phyloP scores from a whole-genome alignment of 1,140 invertebrate genomes.

The Dendrolimus punctatus region DNA sequence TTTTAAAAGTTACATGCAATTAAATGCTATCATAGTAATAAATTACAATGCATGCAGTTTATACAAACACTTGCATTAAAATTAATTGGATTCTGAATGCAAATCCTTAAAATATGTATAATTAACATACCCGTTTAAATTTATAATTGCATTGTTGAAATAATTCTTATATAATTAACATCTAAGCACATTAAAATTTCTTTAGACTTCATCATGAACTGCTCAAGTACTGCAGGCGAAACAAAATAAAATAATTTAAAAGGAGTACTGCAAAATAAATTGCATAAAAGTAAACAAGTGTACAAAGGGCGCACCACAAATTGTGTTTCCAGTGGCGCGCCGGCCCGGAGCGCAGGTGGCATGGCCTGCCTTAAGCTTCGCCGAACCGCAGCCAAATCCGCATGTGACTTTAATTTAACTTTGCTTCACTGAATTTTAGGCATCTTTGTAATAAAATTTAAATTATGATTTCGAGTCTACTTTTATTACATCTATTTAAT shows the following conservation, averaged over 20 bases:
- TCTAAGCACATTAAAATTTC: too few relatives aligned
- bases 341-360: slow-evolving; percentile 49
- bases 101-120: too few relatives aligned
- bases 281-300: slow-evolving; percentile 56
- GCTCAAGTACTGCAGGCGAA: background rate
- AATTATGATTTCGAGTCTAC: slow-evolving; percentile 27
- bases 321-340: slow-evolving; percentile 47
- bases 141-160: background rate
- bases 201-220: too few relatives aligned
- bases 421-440: slow-evolving; percentile 46
- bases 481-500: too few relatives aligned
- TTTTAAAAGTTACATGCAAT: slow-evolving; percentile 10
- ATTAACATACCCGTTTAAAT: background rate
- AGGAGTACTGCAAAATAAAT: slow-evolving; percentile 22
- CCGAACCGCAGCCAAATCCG: slow-evolving; percentile 50
- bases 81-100: too few relatives aligned
- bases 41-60: too few relatives aligned
- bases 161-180: too few relatives aligned
- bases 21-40: too few relatives aligned
- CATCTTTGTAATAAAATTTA: slow-evolving; percentile 49
- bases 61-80: too few relatives aligned
- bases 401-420: slow-evolving; percentile 68
- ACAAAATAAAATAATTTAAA: slow-evolving; percentile 2
- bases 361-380: slow-evolving; percentile 42
- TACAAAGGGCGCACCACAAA: slow-evolving; percentile 51